Percentiles rank a stretch among this genome's conserved stretches.
phyloP scores from a whole-genome alignment of 2,113 vertebrate genomes.

The Odobenus rosmarus region DNA sequence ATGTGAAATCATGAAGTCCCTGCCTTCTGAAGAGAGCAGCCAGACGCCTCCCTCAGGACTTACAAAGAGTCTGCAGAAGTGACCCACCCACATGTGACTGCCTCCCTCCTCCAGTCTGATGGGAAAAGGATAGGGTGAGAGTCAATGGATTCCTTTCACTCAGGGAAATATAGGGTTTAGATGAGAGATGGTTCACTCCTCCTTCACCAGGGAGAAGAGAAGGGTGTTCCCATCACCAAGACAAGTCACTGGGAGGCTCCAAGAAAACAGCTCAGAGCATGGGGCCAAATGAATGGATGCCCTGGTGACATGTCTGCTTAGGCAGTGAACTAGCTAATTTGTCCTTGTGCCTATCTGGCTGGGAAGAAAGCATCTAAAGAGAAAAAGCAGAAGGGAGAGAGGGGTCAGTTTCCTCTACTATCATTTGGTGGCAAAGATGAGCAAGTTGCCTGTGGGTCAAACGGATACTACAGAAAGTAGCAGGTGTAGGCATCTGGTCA shows the following conservation, averaged over 20 bases:
- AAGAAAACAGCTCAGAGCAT: neutral
- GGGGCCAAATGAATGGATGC: neutral
- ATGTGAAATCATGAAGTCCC: neutral
- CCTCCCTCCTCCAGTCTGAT: neutral
- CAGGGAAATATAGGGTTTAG: neutral
- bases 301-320: neutral
- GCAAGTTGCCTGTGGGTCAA: neutral
- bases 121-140: neutral
- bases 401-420: accelerated
- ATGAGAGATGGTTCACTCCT: neutral
- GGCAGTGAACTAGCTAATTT: neutral
- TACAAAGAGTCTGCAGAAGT: neutral
- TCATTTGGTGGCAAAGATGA: neutral
- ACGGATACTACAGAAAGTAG: neutral
- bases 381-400: neutral
- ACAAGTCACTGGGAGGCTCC: neutral
- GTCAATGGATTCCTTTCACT: neutral
- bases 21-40: neutral
- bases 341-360: neutral
- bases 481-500: neutral
- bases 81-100: neutral
- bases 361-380: neutral
- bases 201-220: neutral
- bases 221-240: neutral
- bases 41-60: neutral